Base-by-base conservation (phyloP, 2,797 vertebrate genomes). In the Phrynocephalus forsythii region DNA sequence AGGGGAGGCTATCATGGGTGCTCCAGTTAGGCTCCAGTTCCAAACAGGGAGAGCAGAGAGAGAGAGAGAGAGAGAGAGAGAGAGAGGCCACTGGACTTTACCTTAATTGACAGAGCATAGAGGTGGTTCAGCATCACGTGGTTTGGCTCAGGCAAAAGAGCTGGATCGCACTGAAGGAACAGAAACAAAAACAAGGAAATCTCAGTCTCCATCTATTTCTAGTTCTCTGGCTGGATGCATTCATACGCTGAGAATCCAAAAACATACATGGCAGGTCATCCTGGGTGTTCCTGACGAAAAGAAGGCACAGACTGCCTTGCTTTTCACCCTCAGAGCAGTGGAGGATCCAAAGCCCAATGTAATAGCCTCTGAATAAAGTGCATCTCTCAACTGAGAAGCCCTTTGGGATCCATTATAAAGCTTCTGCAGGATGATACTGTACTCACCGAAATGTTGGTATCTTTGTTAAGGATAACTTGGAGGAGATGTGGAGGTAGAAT, bases 381-480 rank as follows among this genome's bases (percentile, higher is more conserved):
- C 13, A 6, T 16, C 48, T 56, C 77, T 30, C 66, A 63, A 26
- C 13, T 6, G 28, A 20, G n/a, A 38, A 33, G 3, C 44, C n/a
- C 3, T 85, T n/a, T 67, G 60, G 33, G 18, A 48, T 16, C 38
- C 38, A 44, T 4, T 13, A 24, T 10, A 72, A 30, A 48, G 33
- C 33, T 73, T 26, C 38, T 22, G 10, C 11, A 24, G 7, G 81
- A 24, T 44, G 84, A 79, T 91, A 97, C 98, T 97, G 78, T 91
- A 97, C 98, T 97, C 92, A 99, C 99, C 52, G 99, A 99, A 94
- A 99, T 97, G 89, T 99, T 99, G 92, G 99, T 99, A 96, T 99
- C 99, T 96, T 99, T 99, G 97, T 99, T 99, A 88, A 99, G 98
- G 93, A 99, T 99, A 96, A 99, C 99, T 96, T 99, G 98, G 38